phyloP scores from a whole-genome alignment of 2,113 vertebrate genomes.

The Percina caprodes region DNA sequence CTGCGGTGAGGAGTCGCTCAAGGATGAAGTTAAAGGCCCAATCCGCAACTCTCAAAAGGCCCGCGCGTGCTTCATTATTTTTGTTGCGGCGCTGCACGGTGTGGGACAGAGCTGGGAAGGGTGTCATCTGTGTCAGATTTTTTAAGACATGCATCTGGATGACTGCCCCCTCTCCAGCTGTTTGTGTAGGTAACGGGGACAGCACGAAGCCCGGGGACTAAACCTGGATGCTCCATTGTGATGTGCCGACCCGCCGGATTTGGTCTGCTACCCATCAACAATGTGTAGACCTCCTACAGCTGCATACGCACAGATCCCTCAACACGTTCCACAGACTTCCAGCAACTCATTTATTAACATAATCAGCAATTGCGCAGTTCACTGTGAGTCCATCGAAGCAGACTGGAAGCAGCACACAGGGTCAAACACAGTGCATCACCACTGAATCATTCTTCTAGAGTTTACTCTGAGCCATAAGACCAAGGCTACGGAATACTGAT shows the following conservation, averaged over 20 bases:
- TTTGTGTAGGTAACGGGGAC: constrained; percentile 32
- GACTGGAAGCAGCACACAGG: constrained; percentile 46
- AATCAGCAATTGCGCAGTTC: constrained; percentile 58
- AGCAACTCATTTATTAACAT: constrained; percentile 55
- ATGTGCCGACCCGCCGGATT: constrained; percentile 19
- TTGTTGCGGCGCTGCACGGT: not conserved
- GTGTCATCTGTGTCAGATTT: constrained; percentile 57
- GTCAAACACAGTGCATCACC: constrained; percentile 54
- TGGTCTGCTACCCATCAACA: constrained; percentile 47
- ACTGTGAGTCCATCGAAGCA: constrained; percentile 33
- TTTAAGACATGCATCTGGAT: constrained; percentile 18
- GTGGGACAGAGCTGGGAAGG: constrained; percentile 1
- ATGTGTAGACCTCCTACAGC: constrained; percentile 6
- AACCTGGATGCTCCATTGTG: constrained; percentile 46
- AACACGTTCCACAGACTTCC: constrained; percentile 22
- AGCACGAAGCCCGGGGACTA: constrained; percentile 33
- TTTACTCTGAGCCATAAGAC: constrained; percentile 32
- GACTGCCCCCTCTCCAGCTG: constrained; percentile 28
- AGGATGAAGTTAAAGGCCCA: constrained; percentile 57
- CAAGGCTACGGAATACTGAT: constrained; percentile 51
- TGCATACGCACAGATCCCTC: not conserved
- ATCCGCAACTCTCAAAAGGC: constrained; percentile 21
- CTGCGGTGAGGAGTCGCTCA: constrained; percentile 11
- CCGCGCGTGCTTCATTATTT: constrained; percentile 27
- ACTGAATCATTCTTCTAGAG: constrained; percentile 55